Evolutionary conservation across 2,113 vertebrate genomes (phyloP), one percentile per base, ranked within the genome.

Genomic region (Gymnocephalus cernua): DNA sequence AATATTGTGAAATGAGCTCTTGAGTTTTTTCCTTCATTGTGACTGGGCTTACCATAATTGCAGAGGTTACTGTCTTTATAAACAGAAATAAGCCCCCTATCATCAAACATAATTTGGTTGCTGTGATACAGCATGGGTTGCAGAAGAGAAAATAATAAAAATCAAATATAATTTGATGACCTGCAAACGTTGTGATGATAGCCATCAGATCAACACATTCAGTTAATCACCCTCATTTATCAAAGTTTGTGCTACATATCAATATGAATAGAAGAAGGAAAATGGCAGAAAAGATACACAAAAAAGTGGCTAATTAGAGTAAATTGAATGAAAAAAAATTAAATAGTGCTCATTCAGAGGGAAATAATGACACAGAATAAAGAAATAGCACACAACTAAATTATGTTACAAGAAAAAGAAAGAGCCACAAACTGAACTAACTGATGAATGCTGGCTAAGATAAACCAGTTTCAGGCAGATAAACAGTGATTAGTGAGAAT

Each of bases 11-110:
- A 89, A 89, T 65, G 23, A 78, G 50, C 45, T 58, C 23, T n/a
- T 76, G 57, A 61, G 5, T 32, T 65, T 76, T 70, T 69, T 76
- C 13, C 27, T 58, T 54, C 71, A 56, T 85, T 88, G 80, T 77
- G 67, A 82, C 45, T 83, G 50, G 63, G 79, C 54, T 54, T 63
- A 48, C 38, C 62, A 63, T 89, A 84, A 92, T 93, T 86, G 80
- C 74, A 70, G 73, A 81, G 82, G 81, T 81, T 71, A 64, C 64
- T 79, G 56, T 81, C 62, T 72, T 77, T 68, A 59, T 71, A 86
- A 88, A 85, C 35, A 27, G 38, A 61, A 76, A 83, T 50, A 76
- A 18, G 45, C 50, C 25, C 72, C 41, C 64, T 25, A 29, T 79
- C 77, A 75, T 89, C 64, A 72, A 44, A 54, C 32, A 50, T 76